These are phyloP conservation scores for Hipposideros larvatus DNA, from an alignment of 2,797 vertebrate species.

Conservation along the genomic window DNA sequence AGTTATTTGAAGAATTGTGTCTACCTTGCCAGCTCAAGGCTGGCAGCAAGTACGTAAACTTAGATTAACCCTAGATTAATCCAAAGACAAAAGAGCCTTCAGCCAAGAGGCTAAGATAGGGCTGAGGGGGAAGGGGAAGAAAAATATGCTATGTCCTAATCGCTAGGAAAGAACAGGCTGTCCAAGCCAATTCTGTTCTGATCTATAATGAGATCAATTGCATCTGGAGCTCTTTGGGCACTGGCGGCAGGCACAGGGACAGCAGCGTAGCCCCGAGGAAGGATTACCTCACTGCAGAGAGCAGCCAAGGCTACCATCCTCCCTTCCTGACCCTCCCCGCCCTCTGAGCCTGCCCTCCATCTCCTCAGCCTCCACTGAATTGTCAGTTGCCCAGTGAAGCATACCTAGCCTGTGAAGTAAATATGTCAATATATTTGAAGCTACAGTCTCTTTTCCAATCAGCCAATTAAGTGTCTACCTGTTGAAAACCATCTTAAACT, in stretches of 20 bases:
- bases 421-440: background rate
- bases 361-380: background rate
- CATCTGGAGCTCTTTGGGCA: conserved; percentile 75
- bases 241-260: conserved; percentile 55
- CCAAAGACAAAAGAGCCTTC: conserved; percentile 72
- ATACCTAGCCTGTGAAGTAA: conserved; percentile 27
- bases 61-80: conserved; percentile 80
- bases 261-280: conserved; percentile 55
- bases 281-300: conserved; percentile 77
- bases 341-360: background rate
- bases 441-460: background rate
- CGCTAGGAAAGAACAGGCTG: conserved; percentile 83
- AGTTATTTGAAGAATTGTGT: conserved; percentile 65
- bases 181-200: conserved; percentile 82
- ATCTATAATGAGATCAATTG: conserved; percentile 85
- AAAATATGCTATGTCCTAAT: conserved; percentile 78
- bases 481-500: conserved; percentile 17
- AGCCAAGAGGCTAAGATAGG: background rate
- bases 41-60: conserved; percentile 69
- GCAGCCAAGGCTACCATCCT: background rate
- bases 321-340: conserved; percentile 23
- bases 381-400: conserved; percentile 9
- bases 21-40: conserved; percentile 63
- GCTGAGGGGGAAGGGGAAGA: background rate
- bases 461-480: background rate